Conservation (phyloP, 2,888 invertebrate genomes). For the Parnassius mnemosyne region DNA sequence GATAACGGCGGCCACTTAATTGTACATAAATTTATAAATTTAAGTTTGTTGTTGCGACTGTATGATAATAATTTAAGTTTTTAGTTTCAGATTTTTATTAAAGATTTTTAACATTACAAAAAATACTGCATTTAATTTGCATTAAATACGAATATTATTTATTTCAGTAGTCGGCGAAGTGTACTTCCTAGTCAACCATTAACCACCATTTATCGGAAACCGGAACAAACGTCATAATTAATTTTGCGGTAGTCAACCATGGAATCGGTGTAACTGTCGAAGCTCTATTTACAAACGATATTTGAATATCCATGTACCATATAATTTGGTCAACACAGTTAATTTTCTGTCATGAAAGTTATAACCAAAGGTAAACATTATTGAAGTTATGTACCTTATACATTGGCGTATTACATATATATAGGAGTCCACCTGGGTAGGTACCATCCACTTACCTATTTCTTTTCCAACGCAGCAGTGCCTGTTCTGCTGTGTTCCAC, state of each 20-base stretch:
- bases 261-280: conserved; percentile 1
- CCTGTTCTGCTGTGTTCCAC: too few species aligned
- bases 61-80: too few species aligned
- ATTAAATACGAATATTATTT: too few species aligned
- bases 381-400: background rate
- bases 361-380: background rate
- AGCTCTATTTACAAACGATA: conserved; percentile 1
- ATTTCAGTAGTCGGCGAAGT: background rate
- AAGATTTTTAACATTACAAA: too few species aligned
- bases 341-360: background rate
- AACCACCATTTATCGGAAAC: background rate
- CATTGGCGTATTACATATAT: background rate
- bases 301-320: background rate
- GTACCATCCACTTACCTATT: too few species aligned
- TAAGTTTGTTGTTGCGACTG: too few species aligned
- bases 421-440: too few species aligned
- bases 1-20: too few species aligned
- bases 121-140: too few species aligned
- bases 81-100: too few species aligned
- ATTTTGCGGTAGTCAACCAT: background rate
- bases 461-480: too few species aligned
- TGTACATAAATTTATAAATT: too few species aligned
- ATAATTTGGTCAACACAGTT: background rate
- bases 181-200: conserved; percentile 5
- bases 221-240: background rate